These are phyloP conservation scores for Caracal caracal DNA, from an alignment of 2,113 vertebrate species.

Conservation along the genomic window DNA sequence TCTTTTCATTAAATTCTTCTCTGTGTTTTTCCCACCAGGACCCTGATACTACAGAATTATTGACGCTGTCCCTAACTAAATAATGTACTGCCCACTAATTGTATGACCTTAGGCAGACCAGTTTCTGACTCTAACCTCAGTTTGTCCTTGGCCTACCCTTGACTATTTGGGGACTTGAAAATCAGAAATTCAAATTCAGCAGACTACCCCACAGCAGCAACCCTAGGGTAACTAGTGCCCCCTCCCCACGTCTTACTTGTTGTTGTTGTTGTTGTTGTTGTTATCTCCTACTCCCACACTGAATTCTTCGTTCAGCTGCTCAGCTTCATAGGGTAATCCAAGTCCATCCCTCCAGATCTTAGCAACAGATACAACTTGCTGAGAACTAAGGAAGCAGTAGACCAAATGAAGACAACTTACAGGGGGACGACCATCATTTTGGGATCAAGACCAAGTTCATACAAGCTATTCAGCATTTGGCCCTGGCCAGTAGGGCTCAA, in stretches of 20 bases:
- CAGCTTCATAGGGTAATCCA: constrained; percentile 39
- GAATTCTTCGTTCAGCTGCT: constrained; percentile 54
- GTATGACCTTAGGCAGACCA: neutral
- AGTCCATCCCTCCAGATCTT: constrained; percentile 48
- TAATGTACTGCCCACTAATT: neutral
- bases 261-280: neutral
- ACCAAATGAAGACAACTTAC: constrained; percentile 47
- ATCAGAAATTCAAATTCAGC: neutral
- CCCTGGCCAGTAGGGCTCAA: neutral
- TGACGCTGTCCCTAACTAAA: neutral
- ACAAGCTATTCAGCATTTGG: constrained; percentile 41
- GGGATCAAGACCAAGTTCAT: constrained; percentile 54
- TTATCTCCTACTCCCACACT: neutral
- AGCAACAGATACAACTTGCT: constrained; percentile 26
- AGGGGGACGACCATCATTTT: neutral
- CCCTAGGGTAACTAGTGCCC: neutral
- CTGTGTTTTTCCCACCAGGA: neutral
- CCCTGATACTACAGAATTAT: neutral
- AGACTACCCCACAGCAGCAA: neutral
- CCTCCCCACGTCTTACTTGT: too few relatives aligned
- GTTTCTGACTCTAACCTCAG: neutral
- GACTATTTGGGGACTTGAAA: neutral
- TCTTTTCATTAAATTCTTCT: neutral
- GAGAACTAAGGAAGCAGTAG: constrained; percentile 45
- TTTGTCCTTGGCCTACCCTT: neutral